Evolutionary conservation across 1,140 invertebrate species (phyloP), one percentile per base, ranked within the genome.

Genomic region (Wasmannia auropunctata): DNA sequence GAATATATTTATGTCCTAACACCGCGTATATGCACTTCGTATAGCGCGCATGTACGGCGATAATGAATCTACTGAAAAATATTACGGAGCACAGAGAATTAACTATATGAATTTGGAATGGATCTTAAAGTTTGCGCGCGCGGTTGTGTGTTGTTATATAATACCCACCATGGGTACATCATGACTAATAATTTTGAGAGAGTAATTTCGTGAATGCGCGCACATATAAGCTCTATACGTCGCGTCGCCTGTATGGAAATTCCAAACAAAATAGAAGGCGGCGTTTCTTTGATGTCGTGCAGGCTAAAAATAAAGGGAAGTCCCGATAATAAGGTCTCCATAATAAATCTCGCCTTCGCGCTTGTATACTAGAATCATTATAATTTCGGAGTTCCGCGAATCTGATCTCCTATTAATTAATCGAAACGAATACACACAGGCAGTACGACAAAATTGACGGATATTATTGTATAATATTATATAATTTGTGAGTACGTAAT

Each of bases 261-360:
- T 43, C n/a, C 79, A 28, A 19, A 37, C 14, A 72, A 83, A 83
- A 58, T 54, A 40, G 34, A 56, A 72, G 43, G 16, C 4, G 40
- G 19, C 7, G n/a, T 40, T 37, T 81, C 77, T 81, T 81, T 83
- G 79, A 83, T 83, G 67, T 81, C 22, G 14, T 19, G 10, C 22
- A 5, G 7, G 49, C 63, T 67, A 67, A 67, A 80, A 80, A 80
- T 67, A 80, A 51, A 54, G 22, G 40, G 14, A 69, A 6, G 16
- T 70, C 31, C 56, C 63, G 49, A 51, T 69, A 69, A 56, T 80
- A 80, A 56, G 25, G 16, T 60, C 8, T 40, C n/a, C 16, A 46
- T 8, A 75, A 75, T 54, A 40, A 58, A 25, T 67, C 37, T 62
- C 31, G 25, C 3, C 25, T n/a, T 43, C 8, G n/a, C 43, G 22